These are phyloP conservation scores for Mesembrinibis cayennensis DNA, from an alignment of 2,113 vertebrate genomes.

Conservation along the genomic window DNA sequence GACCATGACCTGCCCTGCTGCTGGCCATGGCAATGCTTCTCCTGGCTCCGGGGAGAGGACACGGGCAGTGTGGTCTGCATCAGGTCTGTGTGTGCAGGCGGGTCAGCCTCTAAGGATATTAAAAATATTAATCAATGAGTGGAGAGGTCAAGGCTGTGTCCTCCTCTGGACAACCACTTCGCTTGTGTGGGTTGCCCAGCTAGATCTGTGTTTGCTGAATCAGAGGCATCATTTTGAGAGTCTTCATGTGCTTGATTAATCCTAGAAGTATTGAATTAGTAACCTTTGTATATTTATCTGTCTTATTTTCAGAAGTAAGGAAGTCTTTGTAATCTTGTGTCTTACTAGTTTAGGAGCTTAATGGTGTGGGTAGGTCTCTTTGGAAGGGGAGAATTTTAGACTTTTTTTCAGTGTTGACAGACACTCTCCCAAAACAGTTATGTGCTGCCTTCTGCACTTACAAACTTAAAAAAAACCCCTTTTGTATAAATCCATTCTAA, in stretches of 20 bases:
- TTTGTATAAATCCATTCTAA: background rate
- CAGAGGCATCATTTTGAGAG: background rate
- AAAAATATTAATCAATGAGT: background rate
- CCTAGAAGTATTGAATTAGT: background rate
- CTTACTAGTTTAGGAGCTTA: background rate
- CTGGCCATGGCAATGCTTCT: background rate
- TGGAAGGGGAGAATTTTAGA: background rate
- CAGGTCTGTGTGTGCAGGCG: background rate
- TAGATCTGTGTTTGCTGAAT: background rate
- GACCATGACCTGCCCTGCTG: background rate
- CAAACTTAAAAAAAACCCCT: background rate
- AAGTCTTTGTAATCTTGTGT: background rate
- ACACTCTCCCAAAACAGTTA: background rate
- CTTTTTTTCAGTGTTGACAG: background rate
- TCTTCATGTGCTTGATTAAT: background rate
- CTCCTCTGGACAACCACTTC: background rate
- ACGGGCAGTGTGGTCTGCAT: background rate
- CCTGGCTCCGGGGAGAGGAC: background rate
- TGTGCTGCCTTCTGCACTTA: background rate
- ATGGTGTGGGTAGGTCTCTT: background rate
- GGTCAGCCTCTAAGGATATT: background rate
- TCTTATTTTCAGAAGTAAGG: background rate
- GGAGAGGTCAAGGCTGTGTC: background rate
- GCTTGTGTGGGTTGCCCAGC: background rate
- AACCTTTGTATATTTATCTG: background rate